Conservation (phyloP, 1,140 invertebrate species). For the Trigoniulus corallinus region DNA sequence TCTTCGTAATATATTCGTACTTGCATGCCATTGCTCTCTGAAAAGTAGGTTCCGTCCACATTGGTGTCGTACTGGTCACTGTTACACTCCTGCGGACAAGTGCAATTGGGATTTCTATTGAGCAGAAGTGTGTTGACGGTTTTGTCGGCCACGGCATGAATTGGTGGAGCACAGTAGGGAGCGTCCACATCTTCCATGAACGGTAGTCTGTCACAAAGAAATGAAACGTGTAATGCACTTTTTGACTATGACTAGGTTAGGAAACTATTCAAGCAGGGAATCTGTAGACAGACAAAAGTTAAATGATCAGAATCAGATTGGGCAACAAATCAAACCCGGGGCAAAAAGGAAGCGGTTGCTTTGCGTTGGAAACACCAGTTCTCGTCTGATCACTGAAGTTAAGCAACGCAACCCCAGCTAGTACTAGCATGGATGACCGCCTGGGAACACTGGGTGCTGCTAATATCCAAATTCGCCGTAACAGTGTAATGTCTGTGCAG, state of each 20-base stretch:
- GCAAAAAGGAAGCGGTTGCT: no score
- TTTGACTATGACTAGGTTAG: not conserved
- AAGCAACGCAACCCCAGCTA: no score
- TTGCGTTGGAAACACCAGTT: no score
- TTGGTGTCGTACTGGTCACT: not conserved
- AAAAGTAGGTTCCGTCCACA: not conserved
- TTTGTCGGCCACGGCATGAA: not conserved
- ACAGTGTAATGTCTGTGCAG: no score
- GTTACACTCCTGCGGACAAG: not conserved
- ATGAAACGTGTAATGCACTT: not conserved
- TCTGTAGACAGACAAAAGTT: not conserved
- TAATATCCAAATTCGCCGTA: no score
- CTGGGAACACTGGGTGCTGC: no score
- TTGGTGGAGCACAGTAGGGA: not conserved
- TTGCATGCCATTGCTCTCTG: not conserved
- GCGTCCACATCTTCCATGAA: constrained; percentile 1
- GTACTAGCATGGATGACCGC: no score
- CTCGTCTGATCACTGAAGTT: no score
- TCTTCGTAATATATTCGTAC: constrained; percentile 12
- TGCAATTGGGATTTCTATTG: not conserved
- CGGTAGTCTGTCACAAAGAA: not conserved
- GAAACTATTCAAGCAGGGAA: not conserved
- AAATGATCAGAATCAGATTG: not conserved
- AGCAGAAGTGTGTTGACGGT: not conserved
- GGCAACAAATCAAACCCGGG: no score